Base-by-base conservation (phyloP, 1,140 invertebrate species). In the Aphaenogaster ashmeadi region DNA sequence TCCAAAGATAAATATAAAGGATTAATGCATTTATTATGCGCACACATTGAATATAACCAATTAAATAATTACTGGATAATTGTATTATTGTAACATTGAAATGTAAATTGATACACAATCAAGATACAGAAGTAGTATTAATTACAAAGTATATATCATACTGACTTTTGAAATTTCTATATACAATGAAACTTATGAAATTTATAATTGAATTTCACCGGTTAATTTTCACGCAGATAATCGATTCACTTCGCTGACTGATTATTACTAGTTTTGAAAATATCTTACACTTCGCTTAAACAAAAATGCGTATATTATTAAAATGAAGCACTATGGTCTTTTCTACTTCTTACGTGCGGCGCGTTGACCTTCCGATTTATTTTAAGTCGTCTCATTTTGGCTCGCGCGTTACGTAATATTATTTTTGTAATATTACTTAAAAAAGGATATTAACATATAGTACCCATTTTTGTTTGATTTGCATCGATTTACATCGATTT, bases 351-450 rank as follows among this genome's bases (percentile, higher is more conserved):
- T 52, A 52, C 13, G 33, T 6, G n/a, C 13, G 13, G 33, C 62
- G n/a, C 60, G 44, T 80, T 67, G 62, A 54, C 44, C 18, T 67
- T 52, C 44, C n/a, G 36, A 54, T 80, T 80, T 67, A 80, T 80
- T 80, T 80, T 80, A 80, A 67, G 33, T 52, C 18, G 0, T 36
- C 47, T 41, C 21, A 15, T 38, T 67, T 80, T 52, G 33, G n/a
- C 78, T 21, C 33, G 47, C 9, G 15, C 18, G 8, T 78, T 78
- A 78, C 7, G 8, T 78, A 62, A 78, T 47, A 18, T 11, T 13
- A 69, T 77, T 67, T 80, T 67, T 50, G 8, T 36, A 77, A 77
- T 44, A 78, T 44, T 41, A 47, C 8, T 67, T 13, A 54, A 69
- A 44, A 54, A 13, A 56, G 21, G 56, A 5, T 44, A 44, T 56